Conservation (phyloP, 2,797 vertebrate genomes). For the Oceanodroma leucorhoa region DNA sequence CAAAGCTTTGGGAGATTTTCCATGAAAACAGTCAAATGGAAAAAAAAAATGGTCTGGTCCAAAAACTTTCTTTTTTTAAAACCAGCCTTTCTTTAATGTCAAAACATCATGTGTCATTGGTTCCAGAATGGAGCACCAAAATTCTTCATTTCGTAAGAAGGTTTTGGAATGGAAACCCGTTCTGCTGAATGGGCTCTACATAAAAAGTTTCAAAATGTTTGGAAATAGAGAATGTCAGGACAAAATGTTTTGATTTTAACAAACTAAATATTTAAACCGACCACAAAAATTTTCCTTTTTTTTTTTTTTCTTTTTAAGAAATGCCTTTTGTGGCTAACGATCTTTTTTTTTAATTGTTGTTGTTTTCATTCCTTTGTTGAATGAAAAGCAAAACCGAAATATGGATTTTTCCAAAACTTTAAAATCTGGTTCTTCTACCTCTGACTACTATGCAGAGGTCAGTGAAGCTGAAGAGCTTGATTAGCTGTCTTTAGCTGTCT, state of each 20-base stretch:
- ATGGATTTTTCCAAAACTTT: neutral
- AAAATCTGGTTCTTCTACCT: neutral
- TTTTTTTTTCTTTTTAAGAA: neutral
- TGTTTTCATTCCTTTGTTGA: neutral
- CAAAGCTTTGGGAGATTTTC: neutral
- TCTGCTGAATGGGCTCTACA: neutral
- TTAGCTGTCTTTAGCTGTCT: neutral
- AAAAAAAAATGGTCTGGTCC: fast-evolving
- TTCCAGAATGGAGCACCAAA: neutral
- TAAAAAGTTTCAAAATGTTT: neutral
- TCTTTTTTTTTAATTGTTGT: neutral
- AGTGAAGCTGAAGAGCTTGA: neutral
- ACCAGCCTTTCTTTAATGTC: neutral
- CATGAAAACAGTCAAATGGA: neutral
- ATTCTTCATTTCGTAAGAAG: neutral
- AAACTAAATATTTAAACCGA: neutral
- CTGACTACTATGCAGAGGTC: neutral
- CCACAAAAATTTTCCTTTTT: neutral
- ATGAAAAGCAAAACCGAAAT: neutral
- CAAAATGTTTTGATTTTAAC: neutral
- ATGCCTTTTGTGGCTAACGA: neutral
- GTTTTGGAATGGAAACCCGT: neutral
- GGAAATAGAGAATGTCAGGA: neutral
- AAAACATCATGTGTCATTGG: neutral
- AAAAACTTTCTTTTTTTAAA: neutral